Base-by-base conservation (phyloP, 2,888 invertebrate genomes). In the Oscheius sp. region DNA sequence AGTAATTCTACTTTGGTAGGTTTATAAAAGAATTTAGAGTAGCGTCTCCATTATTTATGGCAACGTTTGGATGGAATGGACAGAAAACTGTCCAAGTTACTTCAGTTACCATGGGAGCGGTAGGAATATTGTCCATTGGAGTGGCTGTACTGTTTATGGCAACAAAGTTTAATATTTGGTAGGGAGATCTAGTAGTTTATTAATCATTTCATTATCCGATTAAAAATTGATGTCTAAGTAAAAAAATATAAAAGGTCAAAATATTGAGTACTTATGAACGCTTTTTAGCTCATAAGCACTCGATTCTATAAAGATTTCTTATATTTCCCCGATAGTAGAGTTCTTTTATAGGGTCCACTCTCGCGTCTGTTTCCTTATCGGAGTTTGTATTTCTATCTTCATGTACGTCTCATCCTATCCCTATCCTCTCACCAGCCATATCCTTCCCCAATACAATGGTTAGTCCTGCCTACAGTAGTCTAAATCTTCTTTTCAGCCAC, bases 351-450 rank as follows among this genome's bases (percentile, higher is more conserved):
- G 74, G 26, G 54, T 74, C 17, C 65, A 47, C n/a, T 68, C 70
- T 41, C 72, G 74, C 2, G 41, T 67, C 45, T 67, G 67, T 2
- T 72, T 74, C 67, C 68, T 76, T 32, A 61, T 74, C 44, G 72
- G 68, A 2, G 36, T 72, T n/a, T 30, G 70, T 41, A 69, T 74
- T 38, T 74, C 70, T 47, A 36, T 71, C 41, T 59, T 67, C 8
- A 68, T 76, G 74, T 76, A 71, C 66, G n/a, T 76, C 4, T 56
- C 68, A 22, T 57, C 71, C 8, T 76, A 72, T 38, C 76, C 76
- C 28, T 76, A 72, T 64, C 41, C 45, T 2, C 9, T 41, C 22
- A 56, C 68, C 9, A 67, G 72, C 24, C 63, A 64, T 36, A 59
- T 61, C 8, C 61, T 76, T 2, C 72, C 74, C 17, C 33, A 62